These are phyloP conservation scores for Pempheris klunzingeri DNA, from an alignment of 2,797 vertebrate species.

Conservation along the genomic window DNA sequence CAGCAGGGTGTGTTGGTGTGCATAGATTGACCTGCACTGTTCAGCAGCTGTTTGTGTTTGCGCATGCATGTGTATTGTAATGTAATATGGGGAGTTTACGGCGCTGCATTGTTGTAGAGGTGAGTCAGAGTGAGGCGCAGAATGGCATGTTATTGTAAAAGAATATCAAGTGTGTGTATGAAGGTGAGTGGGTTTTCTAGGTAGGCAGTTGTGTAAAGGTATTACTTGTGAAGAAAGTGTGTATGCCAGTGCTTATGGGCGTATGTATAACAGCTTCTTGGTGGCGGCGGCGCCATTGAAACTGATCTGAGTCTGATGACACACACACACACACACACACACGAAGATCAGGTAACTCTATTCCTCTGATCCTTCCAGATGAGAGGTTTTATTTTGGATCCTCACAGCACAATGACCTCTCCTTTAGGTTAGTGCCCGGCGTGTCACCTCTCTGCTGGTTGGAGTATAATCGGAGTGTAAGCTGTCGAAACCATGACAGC, in stretches of 20 bases:
- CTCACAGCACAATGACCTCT: conserved; percentile 56
- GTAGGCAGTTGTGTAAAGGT: conserved; percentile 62
- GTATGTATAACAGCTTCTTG: conserved; percentile 60
- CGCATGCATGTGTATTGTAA: conserved; percentile 72
- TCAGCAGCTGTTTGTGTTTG: conserved; percentile 73
- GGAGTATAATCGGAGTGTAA: conserved; percentile 61
- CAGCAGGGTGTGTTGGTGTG: conserved; percentile 61
- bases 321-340: conserved; percentile 6
- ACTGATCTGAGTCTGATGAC: conserved; percentile 69
- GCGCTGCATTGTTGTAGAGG: conserved; percentile 66
- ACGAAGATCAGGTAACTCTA: conserved; percentile 69
- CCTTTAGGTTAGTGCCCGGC: conserved; percentile 57
- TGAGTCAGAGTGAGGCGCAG: conserved; percentile 58
- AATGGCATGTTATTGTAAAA: conserved; percentile 71
- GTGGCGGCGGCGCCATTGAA: conserved; percentile 69
- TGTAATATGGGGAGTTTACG: conserved; percentile 75
- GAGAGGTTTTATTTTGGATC: conserved; percentile 73
- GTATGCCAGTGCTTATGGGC: conserved; percentile 50
- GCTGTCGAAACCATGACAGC: conserved; percentile 36
- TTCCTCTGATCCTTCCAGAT: conserved; percentile 67
- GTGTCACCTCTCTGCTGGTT: conserved; percentile 61
- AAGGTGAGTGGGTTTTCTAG: conserved; percentile 45
- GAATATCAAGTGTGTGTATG: conserved; percentile 63
- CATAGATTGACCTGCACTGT: conserved; percentile 64
- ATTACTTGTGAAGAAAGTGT: conserved; percentile 61